phyloP scores from a whole-genome alignment of 2,797 vertebrate species.

The Pogoniulus pusillus region DNA sequence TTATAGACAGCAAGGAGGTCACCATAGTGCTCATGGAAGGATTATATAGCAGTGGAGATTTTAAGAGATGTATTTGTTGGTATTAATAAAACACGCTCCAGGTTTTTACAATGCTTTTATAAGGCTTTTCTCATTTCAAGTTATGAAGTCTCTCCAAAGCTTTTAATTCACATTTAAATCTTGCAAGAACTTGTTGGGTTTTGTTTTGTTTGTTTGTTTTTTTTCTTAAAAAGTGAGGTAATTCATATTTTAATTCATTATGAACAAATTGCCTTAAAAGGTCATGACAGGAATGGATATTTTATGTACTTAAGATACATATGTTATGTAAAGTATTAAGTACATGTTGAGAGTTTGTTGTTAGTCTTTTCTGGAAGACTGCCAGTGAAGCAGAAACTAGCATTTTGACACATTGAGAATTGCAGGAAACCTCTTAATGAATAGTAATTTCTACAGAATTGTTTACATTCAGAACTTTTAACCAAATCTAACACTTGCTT shows the following conservation, averaged over 20 bases:
- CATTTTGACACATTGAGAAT: slow-evolving; percentile 15
- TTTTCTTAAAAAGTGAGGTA: no score
- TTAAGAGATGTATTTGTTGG: background rate
- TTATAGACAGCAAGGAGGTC: no score
- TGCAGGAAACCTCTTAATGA: background rate
- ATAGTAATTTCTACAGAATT: slow-evolving; percentile 28
- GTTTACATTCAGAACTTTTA: slow-evolving; percentile 30
- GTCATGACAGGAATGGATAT: background rate
- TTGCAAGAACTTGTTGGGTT: background rate
- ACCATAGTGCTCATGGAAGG: background rate
- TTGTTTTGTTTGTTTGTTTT: no score
- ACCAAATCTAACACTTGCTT: background rate
- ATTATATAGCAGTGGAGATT: background rate
- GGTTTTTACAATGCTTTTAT: background rate
- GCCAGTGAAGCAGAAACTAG: background rate
- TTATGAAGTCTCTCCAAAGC: background rate
- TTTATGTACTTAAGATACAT: background rate
- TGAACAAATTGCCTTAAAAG: background rate
- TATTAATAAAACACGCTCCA: background rate
- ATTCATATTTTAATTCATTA: background rate
- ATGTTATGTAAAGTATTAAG: background rate
- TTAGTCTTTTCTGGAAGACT: slow-evolving; percentile 1
- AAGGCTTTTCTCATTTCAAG: background rate
- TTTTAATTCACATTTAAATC: slow-evolving; percentile 21
- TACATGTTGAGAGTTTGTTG: background rate